Base-by-base conservation (phyloP, 2,888 invertebrate species). In the Ichneumoninae sp. region DNA sequence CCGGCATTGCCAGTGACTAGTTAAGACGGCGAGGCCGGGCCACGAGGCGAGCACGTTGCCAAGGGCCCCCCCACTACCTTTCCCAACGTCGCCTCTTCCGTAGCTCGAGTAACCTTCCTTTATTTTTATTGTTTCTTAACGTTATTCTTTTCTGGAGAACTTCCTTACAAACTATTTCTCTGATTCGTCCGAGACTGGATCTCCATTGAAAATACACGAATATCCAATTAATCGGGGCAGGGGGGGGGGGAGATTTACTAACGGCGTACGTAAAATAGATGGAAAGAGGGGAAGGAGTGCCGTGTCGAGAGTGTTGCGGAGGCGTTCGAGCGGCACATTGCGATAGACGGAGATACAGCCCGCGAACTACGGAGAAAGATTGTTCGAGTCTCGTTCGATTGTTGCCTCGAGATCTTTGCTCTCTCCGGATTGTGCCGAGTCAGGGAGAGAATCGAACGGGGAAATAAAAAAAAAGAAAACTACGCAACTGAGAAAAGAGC, bases 291-390 rank as follows among this genome's bases (percentile, higher is more conserved):
- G 52, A 71, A 71, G 78, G 84, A 70, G 70, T 81, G 82, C 73
- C 73, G 44, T 33, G 69, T 81, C 81, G 81, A 75, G 84, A 84
- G 81, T 80, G 80, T 84, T 78, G 84, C 84, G 84, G 78, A 84
- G 84, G 84, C 84, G 81, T 84, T 84, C 84, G 76, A 84, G 78
- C 84, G 84, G 81, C 78, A 81, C 84, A 81, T 81, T 84, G 84
- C 78, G 65, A 78, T 84, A 78, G 70, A 40, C 40, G 40, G 40
- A 73, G 33, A 77, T 77, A 79, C 54, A 50, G 26, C 66, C 66
- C 36, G 30, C 19, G 50, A 36, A 26, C 16, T 65, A 52, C 68
- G 78, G 22, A 77, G 80, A 83, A 80, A 77, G 33, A 81, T 63
- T 50, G 73, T 60, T 60, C 63, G 77, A 73, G 83, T 26, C 73